A percentile compares a stretch with the other conserved stretches of the same genome.
Evolutionary conservation across 2,888 invertebrate species (phyloP).

Genomic region (Callyntrura sp.): DNA sequence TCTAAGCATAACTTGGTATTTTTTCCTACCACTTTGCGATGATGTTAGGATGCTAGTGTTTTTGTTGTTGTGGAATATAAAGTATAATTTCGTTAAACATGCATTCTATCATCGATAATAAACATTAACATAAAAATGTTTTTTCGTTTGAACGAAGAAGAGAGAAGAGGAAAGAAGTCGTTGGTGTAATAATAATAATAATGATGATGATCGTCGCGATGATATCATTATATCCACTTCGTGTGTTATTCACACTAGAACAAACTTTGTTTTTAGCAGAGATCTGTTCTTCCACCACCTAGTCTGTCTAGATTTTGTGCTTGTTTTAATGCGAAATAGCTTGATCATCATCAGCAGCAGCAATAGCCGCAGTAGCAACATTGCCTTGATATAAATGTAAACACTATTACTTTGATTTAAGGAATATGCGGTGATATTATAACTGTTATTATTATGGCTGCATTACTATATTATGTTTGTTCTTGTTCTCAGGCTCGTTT

Average conservation of each 20-base stretch:
- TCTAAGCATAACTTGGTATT: slow-evolving; percentile 31
- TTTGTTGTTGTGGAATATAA: slow-evolving; percentile 8
- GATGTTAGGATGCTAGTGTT: slow-evolving; percentile 3
- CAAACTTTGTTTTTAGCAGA: slow-evolving; percentile 18
- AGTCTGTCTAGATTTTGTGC: background rate
- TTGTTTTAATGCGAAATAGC: slow-evolving; percentile 22
- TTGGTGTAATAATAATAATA: background rate
- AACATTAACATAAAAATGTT: slow-evolving; percentile 17
- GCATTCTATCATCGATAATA: slow-evolving; percentile 51
- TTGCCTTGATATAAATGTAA: slow-evolving; percentile 24
- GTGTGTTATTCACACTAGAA: slow-evolving; percentile 17
- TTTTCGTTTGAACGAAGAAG: background rate
- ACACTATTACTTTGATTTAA: slow-evolving; percentile 56
- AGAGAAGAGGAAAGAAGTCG: slow-evolving; percentile 19
- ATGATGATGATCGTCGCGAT: slow-evolving; percentile 33
- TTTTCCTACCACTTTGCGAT: background rate
- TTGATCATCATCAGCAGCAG: slow-evolving; percentile 34
- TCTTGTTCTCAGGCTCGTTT: background rate
- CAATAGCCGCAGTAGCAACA: background rate
- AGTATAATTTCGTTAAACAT: slow-evolving; percentile 39
- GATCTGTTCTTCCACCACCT: background rate
- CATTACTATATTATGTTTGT: slow-evolving; percentile 43
- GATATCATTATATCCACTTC: slow-evolving; percentile 44
- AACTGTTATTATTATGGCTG: slow-evolving; percentile 26
- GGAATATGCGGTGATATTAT: slow-evolving; percentile 31